Base-by-base conservation (phyloP, 2,888 invertebrate genomes). In the Himalopsyche anomala region DNA sequence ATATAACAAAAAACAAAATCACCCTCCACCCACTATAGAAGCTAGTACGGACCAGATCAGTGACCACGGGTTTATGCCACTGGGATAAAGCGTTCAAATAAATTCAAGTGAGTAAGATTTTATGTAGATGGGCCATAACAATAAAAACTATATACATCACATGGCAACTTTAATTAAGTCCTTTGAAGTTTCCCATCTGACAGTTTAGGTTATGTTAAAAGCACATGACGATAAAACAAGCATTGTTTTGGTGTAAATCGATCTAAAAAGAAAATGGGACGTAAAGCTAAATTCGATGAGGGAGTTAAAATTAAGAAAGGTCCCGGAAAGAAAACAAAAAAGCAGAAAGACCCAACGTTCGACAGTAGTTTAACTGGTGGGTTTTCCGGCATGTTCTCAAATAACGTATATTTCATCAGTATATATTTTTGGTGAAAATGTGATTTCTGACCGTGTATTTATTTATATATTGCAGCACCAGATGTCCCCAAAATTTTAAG, bases 251-350 rank as follows among this genome's bases (percentile, higher is more conserved):
- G 62, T 62, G 62, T 19, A 28, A 62, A 9, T 19, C 15, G 2
- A 62, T 19, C 62, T 62, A 36, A 54, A 9, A 36, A 12, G 80
- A 86, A 82, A 90, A 98, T 98, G 98, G 98, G 98, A 88, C 94
- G 98, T 74, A 98, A 97, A 92, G 97, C 96, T 5, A 96, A 96
- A 90, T 97, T 95, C 91, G 94, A 94, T 89, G 96, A 96, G 89
- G 94, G 93, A 55, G 93, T 93, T 85, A 94, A 95, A 89, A 87
- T 94, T 2, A 96, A 96, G 90, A 96, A 95, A 90, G 98, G 98
- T 0, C 97, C 97, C 11, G 98, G 98, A 0, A 95, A 95, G 89
- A 98, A 98, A 91, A 93, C 97, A 0, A 96, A 95, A 89, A 98
- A 98, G 90, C 98, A 98, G 90, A 95, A 95, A 79, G 96, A 96